Percentiles rank a stretch among this genome's conserved stretches.
Evolutionary conservation across 2,888 invertebrate species (phyloP).

Genomic region (Meiosimyza platycephala): DNA sequence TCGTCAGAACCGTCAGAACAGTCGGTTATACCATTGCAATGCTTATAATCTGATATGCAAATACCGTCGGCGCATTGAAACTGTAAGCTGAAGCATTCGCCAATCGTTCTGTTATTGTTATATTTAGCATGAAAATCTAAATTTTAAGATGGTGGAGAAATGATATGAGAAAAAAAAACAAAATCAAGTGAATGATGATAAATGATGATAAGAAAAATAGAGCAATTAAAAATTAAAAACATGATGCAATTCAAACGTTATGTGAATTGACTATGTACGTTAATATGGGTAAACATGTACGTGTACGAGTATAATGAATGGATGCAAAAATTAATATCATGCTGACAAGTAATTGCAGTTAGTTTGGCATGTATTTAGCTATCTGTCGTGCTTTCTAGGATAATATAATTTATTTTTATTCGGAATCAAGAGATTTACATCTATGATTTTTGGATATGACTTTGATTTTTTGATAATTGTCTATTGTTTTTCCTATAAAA

Average conservation of each 20-base stretch:
- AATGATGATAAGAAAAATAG: constrained; percentile 5
- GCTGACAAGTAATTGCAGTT: not conserved
- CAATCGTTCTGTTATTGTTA: constrained; percentile 59
- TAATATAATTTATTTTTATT: not conserved
- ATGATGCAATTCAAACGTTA: too few species aligned
- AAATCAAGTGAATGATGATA: not conserved
- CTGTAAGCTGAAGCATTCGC: constrained; percentile 67
- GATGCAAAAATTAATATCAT: not conserved
- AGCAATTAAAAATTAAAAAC: constrained; percentile 3
- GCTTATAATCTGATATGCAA: constrained; percentile 73
- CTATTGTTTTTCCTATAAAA: too few species aligned
- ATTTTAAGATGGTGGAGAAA: constrained; percentile 3
- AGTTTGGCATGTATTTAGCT: not conserved
- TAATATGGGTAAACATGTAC: too few species aligned
- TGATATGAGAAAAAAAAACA: constrained; percentile 27
- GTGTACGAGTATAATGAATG: not conserved
- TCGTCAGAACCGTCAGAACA: constrained; percentile 76
- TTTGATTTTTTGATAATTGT: too few species aligned
- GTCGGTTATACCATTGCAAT: constrained; percentile 71
- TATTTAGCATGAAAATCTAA: constrained; percentile 60
- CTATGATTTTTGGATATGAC: too few species aligned
- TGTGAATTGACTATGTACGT: too few species aligned
- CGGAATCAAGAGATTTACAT: too few species aligned
- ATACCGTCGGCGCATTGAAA: constrained; percentile 74
- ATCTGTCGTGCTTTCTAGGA: not conserved